A percentile compares a stretch with the other conserved stretches of the same genome.
These are phyloP conservation scores for Drosophila formosana DNA, from an alignment of 2,888 invertebrate genomes.

Conservation along the genomic window DNA sequence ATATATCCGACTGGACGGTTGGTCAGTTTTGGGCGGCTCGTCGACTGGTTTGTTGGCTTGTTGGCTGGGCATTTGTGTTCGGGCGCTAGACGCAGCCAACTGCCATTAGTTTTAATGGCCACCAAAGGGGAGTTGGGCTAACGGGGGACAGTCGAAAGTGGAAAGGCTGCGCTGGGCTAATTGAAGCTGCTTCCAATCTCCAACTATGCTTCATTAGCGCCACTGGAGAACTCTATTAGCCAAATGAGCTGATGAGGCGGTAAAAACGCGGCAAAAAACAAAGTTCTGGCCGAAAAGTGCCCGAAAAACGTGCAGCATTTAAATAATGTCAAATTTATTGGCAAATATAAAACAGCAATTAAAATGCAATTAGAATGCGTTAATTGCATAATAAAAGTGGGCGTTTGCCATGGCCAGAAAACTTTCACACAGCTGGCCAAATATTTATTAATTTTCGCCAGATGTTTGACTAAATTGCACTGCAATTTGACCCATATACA, in stretches of 20 bases:
- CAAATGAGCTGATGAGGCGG: slow-evolving; percentile 49
- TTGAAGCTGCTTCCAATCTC: slow-evolving; percentile 60
- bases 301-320: slow-evolving; percentile 62
- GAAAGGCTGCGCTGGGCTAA: slow-evolving; percentile 52
- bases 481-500: slow-evolving; percentile 63
- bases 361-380: slow-evolving; percentile 68
- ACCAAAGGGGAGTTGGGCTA: slow-evolving; percentile 10
- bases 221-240: slow-evolving; percentile 67
- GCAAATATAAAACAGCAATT: slow-evolving; percentile 58
- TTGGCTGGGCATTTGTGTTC: slow-evolving; percentile 16
- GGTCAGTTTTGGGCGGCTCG: slow-evolving; percentile 3
- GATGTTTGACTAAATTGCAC: slow-evolving; percentile 42
- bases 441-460: slow-evolving; percentile 29
- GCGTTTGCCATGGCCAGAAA: not conserved
- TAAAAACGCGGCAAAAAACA: slow-evolving; percentile 3
- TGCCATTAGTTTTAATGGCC: slow-evolving; percentile 68
- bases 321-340: slow-evolving; percentile 58
- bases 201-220: slow-evolving; percentile 74
- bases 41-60: slow-evolving; percentile 2
- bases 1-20: slow-evolving; percentile 55
- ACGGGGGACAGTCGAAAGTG: not conserved
- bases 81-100: slow-evolving; percentile 23
- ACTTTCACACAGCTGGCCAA: slow-evolving; percentile 16
- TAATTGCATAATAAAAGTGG: slow-evolving; percentile 24
- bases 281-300: slow-evolving; percentile 43